A percentile compares a stretch with the other conserved stretches of the same genome.
Evolutionary conservation across 2,113 vertebrate genomes (phyloP).

Genomic region (Chinchilla lanigera): DNA sequence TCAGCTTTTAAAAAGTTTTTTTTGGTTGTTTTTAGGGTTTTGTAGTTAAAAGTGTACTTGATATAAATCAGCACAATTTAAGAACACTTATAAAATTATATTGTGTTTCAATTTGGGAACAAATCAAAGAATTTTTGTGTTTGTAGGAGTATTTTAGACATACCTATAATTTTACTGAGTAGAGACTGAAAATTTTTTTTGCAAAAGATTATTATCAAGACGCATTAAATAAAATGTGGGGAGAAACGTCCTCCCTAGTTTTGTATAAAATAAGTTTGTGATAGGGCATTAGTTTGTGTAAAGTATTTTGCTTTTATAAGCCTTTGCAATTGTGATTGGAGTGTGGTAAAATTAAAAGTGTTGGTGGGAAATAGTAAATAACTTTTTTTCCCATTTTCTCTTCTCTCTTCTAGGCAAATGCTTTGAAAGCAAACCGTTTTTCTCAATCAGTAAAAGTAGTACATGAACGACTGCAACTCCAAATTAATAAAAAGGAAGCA

Average conservation of each 20-base stretch:
- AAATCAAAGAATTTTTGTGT: constrained; percentile 45
- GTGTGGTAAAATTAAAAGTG: neutral
- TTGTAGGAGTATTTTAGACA: constrained; percentile 21
- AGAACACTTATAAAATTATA: constrained; percentile 18
- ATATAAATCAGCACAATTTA: neutral
- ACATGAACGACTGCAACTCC: constrained; percentile 88
- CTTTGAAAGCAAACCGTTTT: constrained; percentile 82
- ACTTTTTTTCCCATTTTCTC: neutral
- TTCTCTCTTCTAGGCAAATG: constrained; percentile 85
- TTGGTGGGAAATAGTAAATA: neutral
- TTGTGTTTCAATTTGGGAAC: neutral
- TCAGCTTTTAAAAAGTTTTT: neutral
- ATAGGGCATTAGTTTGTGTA: neutral
- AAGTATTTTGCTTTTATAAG: neutral
- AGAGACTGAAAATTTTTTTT: neutral
- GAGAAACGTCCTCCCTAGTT: neutral
- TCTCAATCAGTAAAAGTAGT: constrained; percentile 88
- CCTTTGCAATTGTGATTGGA: neutral
- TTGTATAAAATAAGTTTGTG: neutral
- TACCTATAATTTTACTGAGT: neutral
- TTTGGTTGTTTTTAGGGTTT: neutral
- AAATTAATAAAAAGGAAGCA: constrained; percentile 91
- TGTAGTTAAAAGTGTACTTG: neutral
- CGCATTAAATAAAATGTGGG: neutral
- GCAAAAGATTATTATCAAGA: constrained; percentile 25